These are phyloP conservation scores for Tigriopus californicus DNA, from an alignment of 2,888 invertebrate genomes.

Conservation along the genomic window DNA sequence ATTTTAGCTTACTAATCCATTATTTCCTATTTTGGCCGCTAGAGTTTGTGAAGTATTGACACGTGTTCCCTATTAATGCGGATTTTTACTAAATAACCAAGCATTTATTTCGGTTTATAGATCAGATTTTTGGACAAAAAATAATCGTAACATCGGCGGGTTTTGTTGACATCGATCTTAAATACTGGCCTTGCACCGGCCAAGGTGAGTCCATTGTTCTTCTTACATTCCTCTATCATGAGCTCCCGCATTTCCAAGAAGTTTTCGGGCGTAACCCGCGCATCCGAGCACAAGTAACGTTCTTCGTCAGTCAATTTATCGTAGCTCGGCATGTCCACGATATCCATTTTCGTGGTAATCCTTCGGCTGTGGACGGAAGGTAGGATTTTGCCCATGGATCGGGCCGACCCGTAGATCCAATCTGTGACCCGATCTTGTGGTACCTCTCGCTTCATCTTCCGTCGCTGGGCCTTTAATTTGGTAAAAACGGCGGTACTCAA, in stretches of 20 bases:
- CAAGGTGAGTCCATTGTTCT: constrained; percentile 49
- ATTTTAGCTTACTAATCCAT: no score
- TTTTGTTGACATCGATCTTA: constrained; percentile 66
- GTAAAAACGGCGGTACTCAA: constrained; percentile 42
- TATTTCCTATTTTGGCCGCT: no score
- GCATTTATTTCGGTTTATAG: not conserved
- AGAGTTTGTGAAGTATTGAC: no score
- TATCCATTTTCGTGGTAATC: constrained; percentile 35
- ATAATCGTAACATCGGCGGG: constrained; percentile 65
- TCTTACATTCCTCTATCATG: constrained; percentile 53
- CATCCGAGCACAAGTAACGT: constrained; percentile 50
- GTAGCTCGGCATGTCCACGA: constrained; percentile 55
- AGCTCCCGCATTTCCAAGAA: constrained; percentile 57
- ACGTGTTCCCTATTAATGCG: no score
- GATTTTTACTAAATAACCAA: no score
- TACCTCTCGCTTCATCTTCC: constrained; percentile 35
- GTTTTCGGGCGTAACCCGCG: constrained; percentile 52
- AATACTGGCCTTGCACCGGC: constrained; percentile 62
- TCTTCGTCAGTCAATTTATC: constrained; percentile 50
- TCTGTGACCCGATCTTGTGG: constrained; percentile 1
- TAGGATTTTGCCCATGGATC: not conserved
- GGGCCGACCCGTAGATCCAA: not conserved
- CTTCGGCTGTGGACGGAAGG: constrained; percentile 22
- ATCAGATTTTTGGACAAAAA: constrained; percentile 42
- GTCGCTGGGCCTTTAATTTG: constrained; percentile 41